Percentiles rank a stretch among this genome's conserved stretches.
Conservation (phyloP, 1,140 invertebrate species). For the Planococcus citri region DNA sequence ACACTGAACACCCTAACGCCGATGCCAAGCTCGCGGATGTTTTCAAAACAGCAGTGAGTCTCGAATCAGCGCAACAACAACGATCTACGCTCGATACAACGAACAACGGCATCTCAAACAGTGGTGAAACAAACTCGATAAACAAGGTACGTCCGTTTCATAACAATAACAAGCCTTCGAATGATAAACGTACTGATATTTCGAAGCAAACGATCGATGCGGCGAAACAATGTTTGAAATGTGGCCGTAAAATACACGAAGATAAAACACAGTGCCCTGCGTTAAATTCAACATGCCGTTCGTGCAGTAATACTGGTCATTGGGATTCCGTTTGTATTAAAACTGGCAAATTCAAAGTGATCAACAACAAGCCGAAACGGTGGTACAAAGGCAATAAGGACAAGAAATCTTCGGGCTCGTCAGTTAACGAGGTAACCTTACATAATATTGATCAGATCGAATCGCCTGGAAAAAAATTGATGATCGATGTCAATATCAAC, state of each 20-base stretch:
- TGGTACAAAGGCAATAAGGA: too few relatives aligned
- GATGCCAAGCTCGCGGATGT: neutral
- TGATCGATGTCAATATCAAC: too few relatives aligned
- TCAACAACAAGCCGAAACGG: too few relatives aligned
- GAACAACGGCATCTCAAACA: neutral
- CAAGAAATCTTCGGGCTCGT: neutral
- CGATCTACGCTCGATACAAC: neutral
- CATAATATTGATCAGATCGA: too few relatives aligned
- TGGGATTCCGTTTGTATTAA: neutral
- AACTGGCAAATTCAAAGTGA: neutral
- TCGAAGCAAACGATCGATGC: too few relatives aligned
- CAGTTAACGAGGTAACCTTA: neutral
- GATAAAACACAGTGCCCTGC: too few relatives aligned
- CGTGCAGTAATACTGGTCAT: neutral
- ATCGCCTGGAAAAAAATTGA: too few relatives aligned
- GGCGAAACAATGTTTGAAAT: too few relatives aligned
- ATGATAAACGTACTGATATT: neutral
- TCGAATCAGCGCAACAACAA: neutral
- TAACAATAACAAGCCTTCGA: neutral
- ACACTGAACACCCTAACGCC: neutral
- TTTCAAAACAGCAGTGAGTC: neutral
- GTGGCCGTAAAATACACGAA: too few relatives aligned
- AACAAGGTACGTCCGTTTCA: neutral
- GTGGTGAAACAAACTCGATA: neutral
- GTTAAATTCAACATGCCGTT: neutral